A percentile compares a stretch with the other conserved stretches of the same genome.
Conservation (phyloP, 2,113 vertebrate species). For the Oryzias curvinotus region DNA sequence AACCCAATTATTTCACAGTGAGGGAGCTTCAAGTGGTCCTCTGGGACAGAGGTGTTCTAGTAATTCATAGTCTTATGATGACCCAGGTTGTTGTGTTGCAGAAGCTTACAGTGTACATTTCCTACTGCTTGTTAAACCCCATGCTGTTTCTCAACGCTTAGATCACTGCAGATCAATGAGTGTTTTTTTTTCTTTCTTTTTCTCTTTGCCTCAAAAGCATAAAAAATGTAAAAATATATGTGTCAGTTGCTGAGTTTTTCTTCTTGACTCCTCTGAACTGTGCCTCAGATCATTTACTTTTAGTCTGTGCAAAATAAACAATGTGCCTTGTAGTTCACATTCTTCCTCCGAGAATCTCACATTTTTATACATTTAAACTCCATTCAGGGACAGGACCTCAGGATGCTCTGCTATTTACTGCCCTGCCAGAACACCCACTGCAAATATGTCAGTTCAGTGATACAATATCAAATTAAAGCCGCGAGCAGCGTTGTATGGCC, state of each 20-base stretch:
- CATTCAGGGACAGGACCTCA: not conserved
- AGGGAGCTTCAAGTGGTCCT: constrained; percentile 73
- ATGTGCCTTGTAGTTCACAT: not conserved
- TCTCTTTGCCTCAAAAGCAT: not conserved
- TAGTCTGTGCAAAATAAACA: not conserved
- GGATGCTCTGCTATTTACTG: no score
- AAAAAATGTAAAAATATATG: constrained; percentile 1
- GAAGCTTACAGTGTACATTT: constrained; percentile 67
- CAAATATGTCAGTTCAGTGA: no score
- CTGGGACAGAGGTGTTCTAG: constrained; percentile 61
- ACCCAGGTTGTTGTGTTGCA: constrained; percentile 61
- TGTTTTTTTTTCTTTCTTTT: constrained; percentile 17
- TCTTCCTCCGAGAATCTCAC: not conserved
- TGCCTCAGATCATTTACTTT: not conserved
- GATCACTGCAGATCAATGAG: constrained; percentile 59
- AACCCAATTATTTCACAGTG: constrained; percentile 77
- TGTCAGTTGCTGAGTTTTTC: constrained; percentile 28
- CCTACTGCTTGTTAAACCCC: constrained; percentile 44
- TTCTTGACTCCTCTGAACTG: constrained; percentile 6
- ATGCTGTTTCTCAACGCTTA: constrained; percentile 46
- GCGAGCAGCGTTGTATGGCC: no score
- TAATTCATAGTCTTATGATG: constrained; percentile 72
- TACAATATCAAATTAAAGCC: no score
- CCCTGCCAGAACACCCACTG: no score
- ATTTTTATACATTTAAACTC: not conserved